Percentiles rank a stretch among this genome's conserved stretches.
Conservation (phyloP, 2,797 vertebrate species). For the Eutrigla gurnardus region DNA sequence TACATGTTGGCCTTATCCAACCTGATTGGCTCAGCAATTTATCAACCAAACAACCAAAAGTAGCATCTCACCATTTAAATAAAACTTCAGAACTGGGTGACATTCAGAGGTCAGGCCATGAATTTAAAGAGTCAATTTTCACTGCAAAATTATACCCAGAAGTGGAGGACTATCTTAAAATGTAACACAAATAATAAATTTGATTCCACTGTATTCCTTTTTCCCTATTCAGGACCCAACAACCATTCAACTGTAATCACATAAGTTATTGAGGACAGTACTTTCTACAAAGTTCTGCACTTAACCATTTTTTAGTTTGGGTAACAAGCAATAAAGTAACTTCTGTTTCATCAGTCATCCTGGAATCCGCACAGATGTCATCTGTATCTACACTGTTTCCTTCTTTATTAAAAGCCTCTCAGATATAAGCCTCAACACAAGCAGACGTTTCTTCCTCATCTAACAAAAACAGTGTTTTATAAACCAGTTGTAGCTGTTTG, state of each 20-base stretch:
- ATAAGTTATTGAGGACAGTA: not conserved
- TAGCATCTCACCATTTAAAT: not conserved
- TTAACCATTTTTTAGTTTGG: constrained; percentile 43
- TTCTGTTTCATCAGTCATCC: constrained; percentile 34
- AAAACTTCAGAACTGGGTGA: not conserved
- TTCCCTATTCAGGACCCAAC: not conserved
- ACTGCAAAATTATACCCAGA: not conserved
- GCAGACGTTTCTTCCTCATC: not conserved
- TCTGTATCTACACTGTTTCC: constrained; percentile 32
- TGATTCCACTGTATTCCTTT: not conserved
- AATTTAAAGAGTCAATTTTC: too few species aligned
- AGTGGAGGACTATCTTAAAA: not conserved
- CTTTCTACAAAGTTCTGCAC: constrained; percentile 35
- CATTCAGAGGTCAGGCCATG: not conserved
- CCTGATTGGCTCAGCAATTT: too few species aligned
- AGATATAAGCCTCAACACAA: not conserved
- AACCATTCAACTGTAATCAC: not conserved
- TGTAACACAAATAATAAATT: not conserved
- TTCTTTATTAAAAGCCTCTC: constrained; percentile 31
- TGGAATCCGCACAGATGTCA: constrained; percentile 44
- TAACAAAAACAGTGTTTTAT: not conserved
- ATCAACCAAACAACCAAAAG: too few species aligned
- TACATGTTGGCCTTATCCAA: too few species aligned
- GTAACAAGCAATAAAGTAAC: constrained; percentile 30
- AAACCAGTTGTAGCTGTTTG: not conserved